Conservation (phyloP, 2,113 vertebrate genomes). For the Sinocyclocheilus grahami region DNA sequence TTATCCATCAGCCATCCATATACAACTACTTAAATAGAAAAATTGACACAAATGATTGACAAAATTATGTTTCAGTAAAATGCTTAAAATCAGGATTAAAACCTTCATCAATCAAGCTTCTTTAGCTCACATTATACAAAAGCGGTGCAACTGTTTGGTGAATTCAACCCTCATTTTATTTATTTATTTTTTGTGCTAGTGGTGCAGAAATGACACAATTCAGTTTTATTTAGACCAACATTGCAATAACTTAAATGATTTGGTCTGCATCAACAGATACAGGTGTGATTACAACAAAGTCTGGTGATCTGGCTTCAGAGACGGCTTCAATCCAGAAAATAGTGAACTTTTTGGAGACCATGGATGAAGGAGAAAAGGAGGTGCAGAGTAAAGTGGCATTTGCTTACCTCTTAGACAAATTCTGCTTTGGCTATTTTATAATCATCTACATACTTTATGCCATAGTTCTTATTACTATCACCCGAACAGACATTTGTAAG, state of each 20-base stretch:
- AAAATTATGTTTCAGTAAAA: background rate
- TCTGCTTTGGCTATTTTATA: constrained; percentile 65
- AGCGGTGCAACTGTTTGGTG: background rate
- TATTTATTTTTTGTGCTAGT: background rate
- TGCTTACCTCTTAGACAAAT: constrained; percentile 64
- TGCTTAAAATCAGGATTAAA: background rate
- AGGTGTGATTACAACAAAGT: constrained; percentile 4
- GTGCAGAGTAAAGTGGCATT: constrained; percentile 14
- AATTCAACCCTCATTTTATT: background rate
- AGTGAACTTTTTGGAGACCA: constrained; percentile 61
- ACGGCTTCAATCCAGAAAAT: constrained; percentile 56
- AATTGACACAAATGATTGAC: background rate
- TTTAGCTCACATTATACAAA: background rate
- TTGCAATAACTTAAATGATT: background rate
- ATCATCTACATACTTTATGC: constrained; percentile 48
- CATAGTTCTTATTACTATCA: constrained; percentile 38
- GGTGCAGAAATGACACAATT: background rate
- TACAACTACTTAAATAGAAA: background rate
- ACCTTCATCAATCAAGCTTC: background rate
- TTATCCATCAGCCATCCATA: background rate
- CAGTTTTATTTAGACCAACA: background rate
- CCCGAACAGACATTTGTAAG: background rate
- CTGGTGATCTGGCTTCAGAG: constrained; percentile 32
- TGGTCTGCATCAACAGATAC: background rate
- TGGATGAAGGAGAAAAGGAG: constrained; percentile 36